Base-by-base conservation (phyloP, 2,888 invertebrate species). In the Anthrax anthrax region DNA sequence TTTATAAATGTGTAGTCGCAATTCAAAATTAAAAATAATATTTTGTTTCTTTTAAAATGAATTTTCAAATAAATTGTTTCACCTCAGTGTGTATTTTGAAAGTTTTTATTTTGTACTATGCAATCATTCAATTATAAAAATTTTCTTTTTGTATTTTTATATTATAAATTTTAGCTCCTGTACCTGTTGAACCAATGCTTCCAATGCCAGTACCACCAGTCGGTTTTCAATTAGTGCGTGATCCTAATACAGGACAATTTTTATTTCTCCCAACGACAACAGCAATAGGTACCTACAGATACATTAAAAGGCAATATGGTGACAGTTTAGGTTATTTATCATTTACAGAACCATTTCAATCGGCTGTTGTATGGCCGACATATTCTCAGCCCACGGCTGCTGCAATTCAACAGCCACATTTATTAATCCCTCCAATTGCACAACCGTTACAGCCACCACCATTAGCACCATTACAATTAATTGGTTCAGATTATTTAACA, bases 211-310 rank as follows among this genome's bases (percentile, higher is more conserved):
- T 68, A 71, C 80, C 72, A 61, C 84, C 81, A 48, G 80, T 85
- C 49, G 89, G 89, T 48, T 85, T 83, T 68, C 90, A 90, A 69
- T 74, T 91, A 60, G 83, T 87, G 43, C 77, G 90, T 52, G 91
- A 91, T 64, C 85, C 89, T 29, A 76, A 82, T 18, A 84, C 85
- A 4, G 89, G 90, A 40, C 87, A 87, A 56, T 73, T 88, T 50
- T 76, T 88, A 53, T 77, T 88, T 52, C 73, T 88, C 56, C 86
- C 87, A 40, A 76, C 85, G 36, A 76, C 84, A 40, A 76, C 78
- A 64, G 65, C 65, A 56, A 69, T 73, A 60, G 80, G 75, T 75
- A 61, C 58, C 63, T 39, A 43, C 41, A 44, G 23, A 29, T 16
- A 36, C 32, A 42, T 37, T 18, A 19, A 34, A 23, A 23, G 8